A percentile compares a stretch with the other conserved stretches of the same genome.
Conservation (phyloP, 2,113 vertebrate genomes). For the Saimiri boliviensis region DNA sequence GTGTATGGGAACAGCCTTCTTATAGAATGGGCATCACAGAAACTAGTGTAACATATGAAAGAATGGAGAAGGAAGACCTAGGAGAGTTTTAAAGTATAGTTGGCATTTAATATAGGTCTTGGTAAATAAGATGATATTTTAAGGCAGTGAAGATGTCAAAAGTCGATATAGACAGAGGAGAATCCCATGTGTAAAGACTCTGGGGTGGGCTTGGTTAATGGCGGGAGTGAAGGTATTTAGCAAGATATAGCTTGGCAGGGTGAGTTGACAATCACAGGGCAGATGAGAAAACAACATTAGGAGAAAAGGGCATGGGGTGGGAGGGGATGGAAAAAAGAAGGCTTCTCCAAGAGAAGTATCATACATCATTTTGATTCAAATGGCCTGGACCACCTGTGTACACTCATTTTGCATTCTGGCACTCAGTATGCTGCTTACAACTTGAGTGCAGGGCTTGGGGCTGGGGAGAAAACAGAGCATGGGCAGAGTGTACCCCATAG, state of each 20-base stretch:
- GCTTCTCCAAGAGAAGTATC: background rate
- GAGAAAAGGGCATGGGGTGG: too few relatives aligned
- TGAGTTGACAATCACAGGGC: background rate
- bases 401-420: background rate
- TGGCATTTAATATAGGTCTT: background rate
- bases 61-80: background rate
- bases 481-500: accelerated
- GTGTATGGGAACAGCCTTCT: background rate
- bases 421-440: background rate
- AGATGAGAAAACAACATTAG: background rate
- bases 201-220: background rate
- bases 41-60: background rate
- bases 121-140: background rate
- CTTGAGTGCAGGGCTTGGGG: background rate
- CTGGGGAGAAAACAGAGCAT: background rate
- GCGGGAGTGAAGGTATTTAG: background rate
- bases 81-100: background rate
- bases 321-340: background rate
- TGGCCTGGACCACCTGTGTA: background rate
- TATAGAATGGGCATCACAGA: background rate
- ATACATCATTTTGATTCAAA: background rate
- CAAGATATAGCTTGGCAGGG: background rate
- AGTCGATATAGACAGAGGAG: background rate
- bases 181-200: background rate
- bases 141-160: background rate